Evolutionary conservation across 2,888 invertebrate genomes (phyloP).

Genomic region (Ashinkailepas kermadecensis): DNA sequence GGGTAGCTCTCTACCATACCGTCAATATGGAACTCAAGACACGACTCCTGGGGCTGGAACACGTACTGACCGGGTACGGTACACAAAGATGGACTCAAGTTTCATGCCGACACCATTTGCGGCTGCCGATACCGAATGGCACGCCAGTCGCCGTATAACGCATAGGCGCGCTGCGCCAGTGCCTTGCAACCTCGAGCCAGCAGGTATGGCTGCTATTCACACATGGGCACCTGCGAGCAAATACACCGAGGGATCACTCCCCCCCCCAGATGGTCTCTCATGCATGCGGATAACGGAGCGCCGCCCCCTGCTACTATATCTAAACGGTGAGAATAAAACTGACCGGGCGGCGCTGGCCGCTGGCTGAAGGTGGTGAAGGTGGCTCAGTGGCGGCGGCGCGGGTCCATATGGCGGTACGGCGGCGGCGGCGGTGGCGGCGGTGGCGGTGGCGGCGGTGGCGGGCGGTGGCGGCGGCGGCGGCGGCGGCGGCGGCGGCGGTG

Average conservation of each 20-base stretch:
- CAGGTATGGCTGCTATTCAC: background rate
- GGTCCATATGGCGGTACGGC: background rate
- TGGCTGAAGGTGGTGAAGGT: background rate
- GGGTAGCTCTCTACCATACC: too few relatives aligned
- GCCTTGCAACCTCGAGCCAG: background rate
- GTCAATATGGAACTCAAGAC: too few relatives aligned
- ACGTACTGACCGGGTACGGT: too few relatives aligned
- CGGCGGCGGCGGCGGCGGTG: background rate
- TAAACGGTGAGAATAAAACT: background rate
- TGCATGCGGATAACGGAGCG: background rate
- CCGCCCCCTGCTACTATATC: background rate
- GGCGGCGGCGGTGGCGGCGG: background rate
- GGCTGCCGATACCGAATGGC: too few relatives aligned
- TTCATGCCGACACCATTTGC: too few relatives aligned
- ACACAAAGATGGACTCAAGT: too few relatives aligned
- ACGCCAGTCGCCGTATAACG: too few relatives aligned
- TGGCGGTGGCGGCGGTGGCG: background rate
- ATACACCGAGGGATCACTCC: background rate
- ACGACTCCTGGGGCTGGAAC: too few relatives aligned
- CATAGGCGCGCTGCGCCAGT: too few relatives aligned
- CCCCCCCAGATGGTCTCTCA: background rate
- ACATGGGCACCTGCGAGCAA: background rate
- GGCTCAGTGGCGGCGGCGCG: background rate
- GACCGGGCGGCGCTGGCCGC: background rate
- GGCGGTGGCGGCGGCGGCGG: background rate